Conservation (phyloP, 2,888 invertebrate genomes). For the Tiliacea aurago region DNA sequence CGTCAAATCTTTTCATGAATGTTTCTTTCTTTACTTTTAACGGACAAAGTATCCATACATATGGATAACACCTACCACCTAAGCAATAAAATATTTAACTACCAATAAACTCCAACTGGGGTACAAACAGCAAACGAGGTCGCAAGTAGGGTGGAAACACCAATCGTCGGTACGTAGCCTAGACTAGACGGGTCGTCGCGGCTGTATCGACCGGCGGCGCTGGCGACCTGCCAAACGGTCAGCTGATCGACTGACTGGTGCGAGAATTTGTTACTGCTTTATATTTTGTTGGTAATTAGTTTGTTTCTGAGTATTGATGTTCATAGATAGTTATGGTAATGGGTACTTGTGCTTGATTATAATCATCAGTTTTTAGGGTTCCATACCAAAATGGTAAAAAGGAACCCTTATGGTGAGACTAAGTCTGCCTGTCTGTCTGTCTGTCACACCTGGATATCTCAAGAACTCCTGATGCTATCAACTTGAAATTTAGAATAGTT, state of each 20-base stretch:
- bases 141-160: constrained; percentile 38
- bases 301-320: not conserved
- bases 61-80: not conserved
- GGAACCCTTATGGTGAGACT: no score
- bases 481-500: no score
- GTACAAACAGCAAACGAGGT: constrained; percentile 54
- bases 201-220: constrained; percentile 63
- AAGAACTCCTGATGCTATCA: no score
- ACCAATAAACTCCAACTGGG: constrained; percentile 40
- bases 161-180: constrained; percentile 27
- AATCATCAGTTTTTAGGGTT: no score
- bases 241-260: constrained; percentile 53
- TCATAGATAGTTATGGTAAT: not conserved
- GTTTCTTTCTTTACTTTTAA: not conserved
- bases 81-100: constrained; percentile 39
- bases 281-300: constrained; percentile 19
- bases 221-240: constrained; percentile 65
- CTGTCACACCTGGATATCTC: no score
- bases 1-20: no score
- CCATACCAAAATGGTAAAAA: no score
- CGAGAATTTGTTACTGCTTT: constrained; percentile 7
- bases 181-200: constrained; percentile 56
- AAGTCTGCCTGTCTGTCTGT: no score
- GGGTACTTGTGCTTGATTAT: not conserved
- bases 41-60: constrained; percentile 1